Evolutionary conservation across 2,797 vertebrate genomes (phyloP).

Genomic region (Gobionotothen gibberifrons): DNA sequence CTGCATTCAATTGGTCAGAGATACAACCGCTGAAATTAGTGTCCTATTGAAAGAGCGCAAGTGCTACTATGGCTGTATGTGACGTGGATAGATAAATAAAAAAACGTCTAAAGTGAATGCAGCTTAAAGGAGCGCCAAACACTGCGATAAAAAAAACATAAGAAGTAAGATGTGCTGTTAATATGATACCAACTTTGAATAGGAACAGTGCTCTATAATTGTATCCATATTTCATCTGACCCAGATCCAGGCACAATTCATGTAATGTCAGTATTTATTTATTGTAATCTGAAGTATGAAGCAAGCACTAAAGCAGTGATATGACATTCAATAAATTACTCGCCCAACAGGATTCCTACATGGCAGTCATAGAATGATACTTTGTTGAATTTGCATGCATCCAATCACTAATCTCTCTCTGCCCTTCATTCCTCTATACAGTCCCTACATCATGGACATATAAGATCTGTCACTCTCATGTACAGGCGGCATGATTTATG

Average conservation of each 20-base stretch:
- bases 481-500: constrained; percentile 78
- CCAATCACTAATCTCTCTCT: constrained; percentile 35
- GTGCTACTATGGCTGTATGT: no score
- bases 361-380: constrained; percentile 22
- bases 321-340: constrained; percentile 1
- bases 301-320: neutral
- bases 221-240: neutral
- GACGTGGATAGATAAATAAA: no score
- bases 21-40: no score
- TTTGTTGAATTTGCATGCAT: constrained; percentile 47
- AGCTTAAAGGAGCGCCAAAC: constrained; percentile 13
- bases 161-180: constrained; percentile 19
- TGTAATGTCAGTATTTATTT: neutral
- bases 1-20: no score
- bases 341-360: constrained; percentile 8
- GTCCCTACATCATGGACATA: constrained; percentile 41
- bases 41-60: no score
- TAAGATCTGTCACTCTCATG: constrained; percentile 64
- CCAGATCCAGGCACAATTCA: neutral
- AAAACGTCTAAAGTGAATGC: no score
- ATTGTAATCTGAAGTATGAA: constrained; percentile 2
- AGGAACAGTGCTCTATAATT: neutral
- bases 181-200: constrained; percentile 19
- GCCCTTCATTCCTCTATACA: constrained; percentile 40
- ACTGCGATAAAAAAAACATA: constrained; percentile 17